phyloP scores from a whole-genome alignment of 1,140 invertebrate species.

The Drosophila teissieri region DNA sequence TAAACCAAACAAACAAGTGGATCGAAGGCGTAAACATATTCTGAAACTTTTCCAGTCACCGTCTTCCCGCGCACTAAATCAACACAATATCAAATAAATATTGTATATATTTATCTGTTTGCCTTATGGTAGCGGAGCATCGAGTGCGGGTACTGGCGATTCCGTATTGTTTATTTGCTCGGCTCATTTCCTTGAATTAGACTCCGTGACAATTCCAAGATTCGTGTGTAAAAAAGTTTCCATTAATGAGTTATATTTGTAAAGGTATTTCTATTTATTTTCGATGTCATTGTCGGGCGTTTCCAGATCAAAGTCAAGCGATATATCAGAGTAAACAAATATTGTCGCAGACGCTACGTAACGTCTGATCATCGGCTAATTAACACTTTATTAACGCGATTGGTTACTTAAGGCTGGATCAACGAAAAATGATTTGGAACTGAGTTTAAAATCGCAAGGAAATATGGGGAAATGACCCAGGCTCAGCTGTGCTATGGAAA shows the following conservation, averaged over 20 bases:
- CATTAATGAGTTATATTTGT: conserved; percentile 48
- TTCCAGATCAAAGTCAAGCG: conserved; percentile 37
- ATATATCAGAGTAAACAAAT: conserved; percentile 43
- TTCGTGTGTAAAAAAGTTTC: conserved; percentile 51
- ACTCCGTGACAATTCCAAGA: conserved; percentile 30
- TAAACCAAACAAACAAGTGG: conserved; percentile 30
- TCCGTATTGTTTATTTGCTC: conserved; percentile 36
- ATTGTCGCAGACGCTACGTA: conserved; percentile 65
- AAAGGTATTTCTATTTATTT: conserved; percentile 34
- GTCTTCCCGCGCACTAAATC: conserved; percentile 6
- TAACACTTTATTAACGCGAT: conserved; percentile 66
- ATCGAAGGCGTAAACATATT: not conserved
- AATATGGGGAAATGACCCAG: conserved; percentile 7
- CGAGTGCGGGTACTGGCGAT: conserved; percentile 3
- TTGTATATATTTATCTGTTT: conserved; percentile 22
- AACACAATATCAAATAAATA: conserved; percentile 32
- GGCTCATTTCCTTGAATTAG: conserved; percentile 42
- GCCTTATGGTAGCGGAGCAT: conserved; percentile 2
- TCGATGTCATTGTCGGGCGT: conserved; percentile 35
- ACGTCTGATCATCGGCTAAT: conserved; percentile 58
- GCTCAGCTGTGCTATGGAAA: not conserved
- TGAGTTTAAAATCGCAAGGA: not conserved
- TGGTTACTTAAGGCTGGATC: conserved; percentile 16
- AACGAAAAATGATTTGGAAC: conserved; percentile 1
- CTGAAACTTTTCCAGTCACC: conserved; percentile 36